Conservation (phyloP, 2,888 invertebrate genomes). For the Argyra leucocephala region DNA sequence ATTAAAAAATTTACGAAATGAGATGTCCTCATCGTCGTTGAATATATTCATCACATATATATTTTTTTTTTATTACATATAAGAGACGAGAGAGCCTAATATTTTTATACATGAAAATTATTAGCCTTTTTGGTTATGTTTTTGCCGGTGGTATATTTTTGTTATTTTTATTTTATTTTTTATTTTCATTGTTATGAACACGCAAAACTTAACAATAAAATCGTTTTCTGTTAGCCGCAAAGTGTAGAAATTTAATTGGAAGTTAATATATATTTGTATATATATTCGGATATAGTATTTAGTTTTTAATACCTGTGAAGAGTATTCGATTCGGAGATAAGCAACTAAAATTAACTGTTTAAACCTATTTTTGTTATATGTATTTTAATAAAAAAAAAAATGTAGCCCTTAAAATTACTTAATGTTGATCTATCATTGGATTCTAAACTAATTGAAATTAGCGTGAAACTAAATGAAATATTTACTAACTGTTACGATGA, state of each 20-base stretch:
- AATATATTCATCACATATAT: background rate
- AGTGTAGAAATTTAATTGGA: background rate
- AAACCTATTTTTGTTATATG: too few relatives aligned
- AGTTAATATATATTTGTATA: background rate
- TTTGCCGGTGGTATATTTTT: background rate
- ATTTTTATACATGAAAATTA: background rate
- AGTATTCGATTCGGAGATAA: too few relatives aligned
- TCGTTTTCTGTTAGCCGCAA: background rate
- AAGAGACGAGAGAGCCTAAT: background rate
- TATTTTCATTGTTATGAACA: background rate
- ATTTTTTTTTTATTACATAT: background rate
- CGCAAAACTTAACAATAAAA: background rate
- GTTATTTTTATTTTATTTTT: background rate
- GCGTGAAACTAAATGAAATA: too few relatives aligned
- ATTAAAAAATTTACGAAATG: background rate
- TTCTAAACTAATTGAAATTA: too few relatives aligned
- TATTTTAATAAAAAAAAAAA: too few relatives aligned
- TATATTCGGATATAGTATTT: background rate
- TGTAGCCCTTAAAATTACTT: too few relatives aligned
- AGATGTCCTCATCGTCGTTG: conserved; percentile 6
- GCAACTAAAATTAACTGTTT: too few relatives aligned
- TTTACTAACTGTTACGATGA: too few relatives aligned
- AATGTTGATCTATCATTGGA: too few relatives aligned
- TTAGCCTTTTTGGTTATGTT: background rate
- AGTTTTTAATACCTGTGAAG: background rate